Evolutionary conservation across 2,888 invertebrate genomes (phyloP).

Genomic region (Drosophila ezoana): DNA sequence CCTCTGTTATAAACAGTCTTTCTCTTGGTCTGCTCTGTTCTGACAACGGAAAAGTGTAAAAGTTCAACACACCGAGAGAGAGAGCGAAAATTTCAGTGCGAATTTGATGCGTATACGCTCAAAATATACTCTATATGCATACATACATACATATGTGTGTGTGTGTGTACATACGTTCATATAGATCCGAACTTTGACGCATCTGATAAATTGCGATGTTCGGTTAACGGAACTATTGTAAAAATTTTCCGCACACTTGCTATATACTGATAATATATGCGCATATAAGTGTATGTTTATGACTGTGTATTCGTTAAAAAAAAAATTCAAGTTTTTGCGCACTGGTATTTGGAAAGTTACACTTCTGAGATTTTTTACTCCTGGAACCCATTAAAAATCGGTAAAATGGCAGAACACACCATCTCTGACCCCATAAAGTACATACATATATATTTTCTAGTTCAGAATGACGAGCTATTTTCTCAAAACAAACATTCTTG

Average conservation of each 20-base stretch:
- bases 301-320: not conserved
- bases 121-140: slow-evolving; percentile 23
- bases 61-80: slow-evolving; percentile 54
- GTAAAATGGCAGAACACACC: too few relatives aligned
- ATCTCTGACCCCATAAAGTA: too few relatives aligned
- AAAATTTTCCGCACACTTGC: slow-evolving; percentile 56
- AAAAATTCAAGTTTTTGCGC: not conserved
- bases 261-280: slow-evolving; percentile 3
- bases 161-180: slow-evolving; percentile 8
- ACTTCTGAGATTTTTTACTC: too few relatives aligned
- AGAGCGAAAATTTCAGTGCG: slow-evolving; percentile 21
- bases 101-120: slow-evolving; percentile 37
- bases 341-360: too few relatives aligned
- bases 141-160: not conserved
- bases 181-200: slow-evolving; percentile 47
- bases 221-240: slow-evolving; percentile 50
- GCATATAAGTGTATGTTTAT: not conserved
- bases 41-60: slow-evolving; percentile 68
- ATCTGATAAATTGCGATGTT: slow-evolving; percentile 42
- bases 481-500: too few relatives aligned
- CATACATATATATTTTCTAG: too few relatives aligned
- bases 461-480: too few relatives aligned
- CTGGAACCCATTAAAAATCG: too few relatives aligned
- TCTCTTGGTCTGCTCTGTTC: slow-evolving; percentile 50
- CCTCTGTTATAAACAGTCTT: slow-evolving; percentile 73